Evolutionary conservation across 2,797 vertebrate genomes (phyloP), one percentile per base, ranked within the genome.

Genomic region (Loriculus beryllinus): DNA sequence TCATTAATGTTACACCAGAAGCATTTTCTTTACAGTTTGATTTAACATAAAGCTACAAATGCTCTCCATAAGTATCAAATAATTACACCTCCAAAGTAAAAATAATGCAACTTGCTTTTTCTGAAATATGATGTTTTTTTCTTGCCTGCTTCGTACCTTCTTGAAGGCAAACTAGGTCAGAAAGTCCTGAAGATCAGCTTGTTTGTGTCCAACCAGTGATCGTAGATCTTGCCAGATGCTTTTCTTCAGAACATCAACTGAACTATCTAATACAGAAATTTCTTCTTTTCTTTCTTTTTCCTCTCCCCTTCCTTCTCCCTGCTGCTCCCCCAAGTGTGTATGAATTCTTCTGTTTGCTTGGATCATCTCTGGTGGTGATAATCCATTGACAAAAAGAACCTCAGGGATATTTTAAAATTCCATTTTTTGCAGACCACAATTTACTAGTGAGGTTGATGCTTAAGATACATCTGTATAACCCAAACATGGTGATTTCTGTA

Each of bases 251-350:
- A 28, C 19, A 54, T 35, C 7, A 52, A 23, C 33, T 25, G 25
- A 77, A 37, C 23, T 29, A 45, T 56, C 3, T 56, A 62, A 49
- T 23, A 51, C 25, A 59, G 12, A 60, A 5, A 3, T 35, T 60
- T 65, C 4, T n/a, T 8, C 33, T 31, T 3, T 5, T 23, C 6
- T 8, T 7, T 22, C 6, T 20, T 63, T 3, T 2, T 14, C 26
- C 40, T 37, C 6, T 29, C 10, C 3, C 2, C 20, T 26, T 23
- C 14, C 22, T 9, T 3, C 14, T 33, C 10, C 31, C 14, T 31
- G 19, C 31, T n/a, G 19, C 31, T 54, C 12, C 19, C n/a, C n/a
- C n/a, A 57, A 33, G n/a, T 23, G 7, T 33, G 1, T n/a, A 15
- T 64, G 21, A 1, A 29, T 65, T 9, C 9, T 82, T 83, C 12